Evolutionary conservation across 2,888 invertebrate species (phyloP), one percentile per base, ranked within the genome.

Genomic region (Timema cristinae): DNA sequence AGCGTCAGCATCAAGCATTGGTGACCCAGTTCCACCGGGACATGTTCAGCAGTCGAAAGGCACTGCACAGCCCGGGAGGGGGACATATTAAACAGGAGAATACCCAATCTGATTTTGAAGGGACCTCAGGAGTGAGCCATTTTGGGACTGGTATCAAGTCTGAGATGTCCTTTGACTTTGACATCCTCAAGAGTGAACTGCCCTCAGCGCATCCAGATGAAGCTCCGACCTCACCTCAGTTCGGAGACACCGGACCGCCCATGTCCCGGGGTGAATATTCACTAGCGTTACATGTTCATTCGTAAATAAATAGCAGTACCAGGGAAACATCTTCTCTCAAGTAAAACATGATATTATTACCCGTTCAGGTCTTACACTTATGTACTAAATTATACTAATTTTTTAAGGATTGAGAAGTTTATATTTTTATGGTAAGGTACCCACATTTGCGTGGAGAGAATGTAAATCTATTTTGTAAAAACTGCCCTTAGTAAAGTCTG

Each of bases 21-120:
- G 81, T 88, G 56, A 88, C 88, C 1, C 86, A 88, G 79, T 89
- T 89, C 78, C 85, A 86, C 49, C 87, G 86, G 79, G 88, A 88
- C 76, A 88, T 89, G 88, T 87, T 88, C 76, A 77, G 59, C 77
- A 79, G 66, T 74, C 73, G 71, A 6, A 32, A 32, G 32, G 69
- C 49, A 2, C 50, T 49, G 13, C 16, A 32, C 61, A 71, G 50
- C 56, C 71, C 47, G 66, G 51, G 68, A 50, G 68, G 66, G 15
- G 69, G 49, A 50, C 67, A 69, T 50, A 61, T 32, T 32, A 54
- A n/a, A 49, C 59, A 59, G 50, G 59, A 48, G 72, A 70, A 70
- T 77, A 13, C 59, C 73, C n/a, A 79, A 79, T 75, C 69, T 76
- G 47, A 71, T 78, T 7, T 81, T 81, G 75, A 72, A 80, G n/a